Percentiles rank a stretch among this genome's conserved stretches.
These are phyloP conservation scores for Parazoanthus swiftii DNA, from an alignment of 92 coral and sea anemone genomes.

Conservation along the genomic window DNA sequence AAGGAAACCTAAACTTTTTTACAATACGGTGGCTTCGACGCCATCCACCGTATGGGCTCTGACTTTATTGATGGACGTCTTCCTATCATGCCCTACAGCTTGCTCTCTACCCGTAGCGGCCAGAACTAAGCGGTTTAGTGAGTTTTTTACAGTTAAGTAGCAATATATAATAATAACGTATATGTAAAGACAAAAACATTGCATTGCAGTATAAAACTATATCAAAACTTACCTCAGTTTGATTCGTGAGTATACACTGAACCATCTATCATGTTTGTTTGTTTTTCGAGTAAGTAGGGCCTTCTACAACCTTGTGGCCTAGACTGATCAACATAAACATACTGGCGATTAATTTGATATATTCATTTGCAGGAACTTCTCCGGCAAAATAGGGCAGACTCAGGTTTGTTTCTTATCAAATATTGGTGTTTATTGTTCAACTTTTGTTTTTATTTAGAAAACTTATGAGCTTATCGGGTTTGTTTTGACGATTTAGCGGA, in stretches of 20 bases:
- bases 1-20: too few relatives aligned
- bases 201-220: not conserved
- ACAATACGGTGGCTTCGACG: too few relatives aligned
- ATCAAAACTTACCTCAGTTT: not conserved
- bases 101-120: too few relatives aligned
- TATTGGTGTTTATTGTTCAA: not conserved
- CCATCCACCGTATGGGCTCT: too few relatives aligned
- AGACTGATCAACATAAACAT: not conserved
- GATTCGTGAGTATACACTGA: not conserved
- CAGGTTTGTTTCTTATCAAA: conserved; percentile 3
- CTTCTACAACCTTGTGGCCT: not conserved
- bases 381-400: conserved; percentile 22
- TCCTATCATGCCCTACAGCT: too few relatives aligned
- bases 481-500: not conserved
- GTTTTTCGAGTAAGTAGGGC: not conserved
- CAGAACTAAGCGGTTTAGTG: too few relatives aligned
- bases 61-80: too few relatives aligned
- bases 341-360: not conserved
- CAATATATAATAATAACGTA: too few relatives aligned
- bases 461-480: not conserved
- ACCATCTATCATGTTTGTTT: not conserved
- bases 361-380: conserved; percentile 14
- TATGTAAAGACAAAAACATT: too few relatives aligned
- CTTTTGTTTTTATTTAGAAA: too few relatives aligned
- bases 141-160: too few relatives aligned